Base-by-base conservation (phyloP, 2,888 invertebrate genomes). In the Epistrophe grossulariae region DNA sequence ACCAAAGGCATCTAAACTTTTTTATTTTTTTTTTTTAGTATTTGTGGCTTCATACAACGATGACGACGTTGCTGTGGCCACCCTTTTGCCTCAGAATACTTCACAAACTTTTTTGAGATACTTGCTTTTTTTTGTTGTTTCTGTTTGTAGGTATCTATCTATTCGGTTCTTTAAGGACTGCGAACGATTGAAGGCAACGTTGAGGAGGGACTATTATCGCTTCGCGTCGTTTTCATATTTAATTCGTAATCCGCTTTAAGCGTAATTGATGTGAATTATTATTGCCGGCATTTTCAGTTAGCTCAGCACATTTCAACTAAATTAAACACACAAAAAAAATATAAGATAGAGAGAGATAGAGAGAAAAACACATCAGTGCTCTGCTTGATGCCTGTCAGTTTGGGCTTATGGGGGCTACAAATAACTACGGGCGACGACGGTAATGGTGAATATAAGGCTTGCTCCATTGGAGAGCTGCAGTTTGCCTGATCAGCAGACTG, bases 221-320 rank as follows among this genome's bases (percentile, higher is more conserved):
- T 83, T 19, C 64, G 45, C 73, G 79, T 66, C 78, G 68, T 82
- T 85, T 55, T 87, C 87, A 83, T 79, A 87, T 87, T 87, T 83
- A 87, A 83, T 87, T 83, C 87, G 83, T 87, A 87, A 87, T 87
- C 87, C 87, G 87, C 87, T 87, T 87, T 83, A 76, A 83, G 74
- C 83, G 79, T 87, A 87, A 87, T 87, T 87, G 83, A 87, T 83
- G 87, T 83, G 83, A 83, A 87, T 83, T 87, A 87, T 87, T 87
- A 87, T 87, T 87, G 79, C 87, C 83, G 83, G 87, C 60, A 85
- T 87, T 87, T 82, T 79, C 76, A 71, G 55, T 70, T 79, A 64
- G 76, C 76, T 87, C 87, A 87, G 83, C 79, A 79, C 40, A 87
- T 83, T 83, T 71, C 52, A 15, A 59, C 72, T 13, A 28, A 38